phyloP scores from a whole-genome alignment of 2,113 vertebrate genomes.

The Labrus mixtus region DNA sequence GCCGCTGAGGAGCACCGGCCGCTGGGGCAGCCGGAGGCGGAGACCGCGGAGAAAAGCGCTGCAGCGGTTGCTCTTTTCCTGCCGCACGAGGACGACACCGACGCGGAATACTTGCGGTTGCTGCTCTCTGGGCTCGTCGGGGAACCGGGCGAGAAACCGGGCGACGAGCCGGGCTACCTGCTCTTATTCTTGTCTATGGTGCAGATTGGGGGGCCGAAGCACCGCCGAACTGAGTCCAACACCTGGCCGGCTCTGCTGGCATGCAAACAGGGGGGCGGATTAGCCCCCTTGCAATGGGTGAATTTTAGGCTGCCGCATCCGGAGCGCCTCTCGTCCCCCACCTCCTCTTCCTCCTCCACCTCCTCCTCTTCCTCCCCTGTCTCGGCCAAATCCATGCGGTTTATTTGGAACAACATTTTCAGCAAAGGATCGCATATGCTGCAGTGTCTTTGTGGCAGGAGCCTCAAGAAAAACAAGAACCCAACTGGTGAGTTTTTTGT shows the following conservation, averaged over 20 bases:
- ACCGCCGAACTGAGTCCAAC: conserved; percentile 91
- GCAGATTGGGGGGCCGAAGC: conserved; percentile 89
- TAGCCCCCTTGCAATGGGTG: conserved; percentile 95
- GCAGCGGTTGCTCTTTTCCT: conserved; percentile 86
- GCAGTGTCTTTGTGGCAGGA: conserved; percentile 99
- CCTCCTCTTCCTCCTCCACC: conserved; percentile 53
- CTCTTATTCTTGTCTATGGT: conserved; percentile 91
- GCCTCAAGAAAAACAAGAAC: conserved; percentile 99
- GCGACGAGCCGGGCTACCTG: conserved; percentile 86
- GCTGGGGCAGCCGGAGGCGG: conserved; percentile 63
- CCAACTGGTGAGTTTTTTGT: conserved; percentile 93
- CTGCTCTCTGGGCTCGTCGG: conserved; percentile 57
- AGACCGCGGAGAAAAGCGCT: conserved; percentile 75
- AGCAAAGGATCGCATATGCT: conserved; percentile 99
- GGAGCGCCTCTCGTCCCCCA: conserved; percentile 92
- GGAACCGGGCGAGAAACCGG: conserved; percentile 67
- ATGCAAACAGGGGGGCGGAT: conserved; percentile 95
- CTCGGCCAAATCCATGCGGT: conserved; percentile 99
- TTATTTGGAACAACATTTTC: conserved; percentile 99
- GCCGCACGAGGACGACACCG: conserved; percentile 89
- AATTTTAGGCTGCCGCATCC: conserved; percentile 92
- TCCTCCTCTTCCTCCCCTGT: conserved; percentile 71
- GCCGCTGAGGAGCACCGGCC: conserved; percentile 68
- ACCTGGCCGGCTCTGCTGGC: conserved; percentile 90
- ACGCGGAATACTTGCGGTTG: conserved; percentile 83